phyloP scores from a whole-genome alignment of 1,140 invertebrate species.

The Uloborus diversus region DNA sequence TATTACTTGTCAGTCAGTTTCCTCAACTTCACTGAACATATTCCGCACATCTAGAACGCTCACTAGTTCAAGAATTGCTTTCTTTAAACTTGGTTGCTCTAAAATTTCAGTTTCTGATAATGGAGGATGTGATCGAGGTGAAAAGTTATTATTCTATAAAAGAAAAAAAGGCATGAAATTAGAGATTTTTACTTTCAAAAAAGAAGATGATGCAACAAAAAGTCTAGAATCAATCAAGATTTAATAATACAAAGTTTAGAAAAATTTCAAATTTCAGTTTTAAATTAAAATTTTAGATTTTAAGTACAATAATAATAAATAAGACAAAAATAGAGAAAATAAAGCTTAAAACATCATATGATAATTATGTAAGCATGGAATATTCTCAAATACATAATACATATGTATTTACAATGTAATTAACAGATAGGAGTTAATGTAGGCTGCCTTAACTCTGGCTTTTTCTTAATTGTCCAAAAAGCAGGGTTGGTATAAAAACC shows the following conservation, averaged over 20 bases:
- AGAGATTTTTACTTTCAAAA: constrained; percentile 65
- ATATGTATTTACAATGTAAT: too few species aligned
- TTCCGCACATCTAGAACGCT: constrained; percentile 80
- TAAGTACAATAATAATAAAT: too few species aligned
- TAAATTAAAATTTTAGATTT: too few species aligned
- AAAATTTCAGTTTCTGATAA: constrained; percentile 89
- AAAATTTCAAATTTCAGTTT: background rate
- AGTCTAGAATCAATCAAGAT: too few species aligned
- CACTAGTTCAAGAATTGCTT: constrained; percentile 83
- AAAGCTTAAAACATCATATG: too few species aligned
- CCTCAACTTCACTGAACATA: constrained; percentile 69
- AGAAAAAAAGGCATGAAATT: constrained; percentile 18
- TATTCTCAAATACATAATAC: too few species aligned
- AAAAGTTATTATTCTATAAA: constrained; percentile 77
- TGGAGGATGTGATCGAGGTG: constrained; percentile 83
- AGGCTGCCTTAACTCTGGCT: too few species aligned
- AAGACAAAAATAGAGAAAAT: too few species aligned
- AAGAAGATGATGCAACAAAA: background rate
- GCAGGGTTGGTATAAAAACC: too few species aligned
- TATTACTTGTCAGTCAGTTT: constrained; percentile 58
- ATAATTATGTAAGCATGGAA: too few species aligned
- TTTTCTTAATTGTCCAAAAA: too few species aligned
- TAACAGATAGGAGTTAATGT: too few species aligned
- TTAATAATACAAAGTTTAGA: background rate
- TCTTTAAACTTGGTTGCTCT: constrained; percentile 82